phyloP scores from a whole-genome alignment of 2,888 invertebrate genomes.

The Empis stercorea region DNA sequence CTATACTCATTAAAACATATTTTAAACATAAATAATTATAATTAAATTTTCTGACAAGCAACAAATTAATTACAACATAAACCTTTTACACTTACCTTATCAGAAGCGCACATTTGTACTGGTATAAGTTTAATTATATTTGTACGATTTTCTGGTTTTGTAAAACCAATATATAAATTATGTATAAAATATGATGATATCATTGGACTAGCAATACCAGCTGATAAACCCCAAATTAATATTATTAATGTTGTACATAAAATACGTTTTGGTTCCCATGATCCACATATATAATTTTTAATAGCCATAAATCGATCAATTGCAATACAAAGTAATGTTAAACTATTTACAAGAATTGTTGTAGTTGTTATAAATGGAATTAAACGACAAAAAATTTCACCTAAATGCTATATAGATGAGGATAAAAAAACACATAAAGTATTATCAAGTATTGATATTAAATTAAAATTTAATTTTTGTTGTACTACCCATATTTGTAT shows the following conservation, averaged over 20 bases:
- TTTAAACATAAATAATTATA: too few species aligned
- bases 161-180: conserved; percentile 21
- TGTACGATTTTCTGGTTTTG: conserved; percentile 13
- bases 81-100: conserved; percentile 17
- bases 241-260: conserved; percentile 28
- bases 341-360: conserved; percentile 40
- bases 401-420: conserved; percentile 30
- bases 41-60: too few species aligned
- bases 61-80: too few species aligned
- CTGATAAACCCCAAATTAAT: conserved; percentile 33
- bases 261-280: conserved; percentile 36
- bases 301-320: conserved; percentile 43
- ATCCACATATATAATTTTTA: conserved; percentile 30
- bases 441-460: too few species aligned
- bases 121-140: conserved; percentile 11
- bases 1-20: too few species aligned
- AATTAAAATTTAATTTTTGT: too few species aligned
- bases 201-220: conserved; percentile 37
- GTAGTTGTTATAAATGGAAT: conserved; percentile 40
- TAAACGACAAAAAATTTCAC: conserved; percentile 37
- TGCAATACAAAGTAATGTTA: conserved; percentile 42
- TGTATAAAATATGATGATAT: conserved; percentile 28
- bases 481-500: conserved; percentile 29
- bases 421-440: background rate
- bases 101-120: conserved; percentile 25